Evolutionary conservation across 2,113 vertebrate species (phyloP), one percentile per base, ranked within the genome.

Genomic region (Pachycephala philippinensis): DNA sequence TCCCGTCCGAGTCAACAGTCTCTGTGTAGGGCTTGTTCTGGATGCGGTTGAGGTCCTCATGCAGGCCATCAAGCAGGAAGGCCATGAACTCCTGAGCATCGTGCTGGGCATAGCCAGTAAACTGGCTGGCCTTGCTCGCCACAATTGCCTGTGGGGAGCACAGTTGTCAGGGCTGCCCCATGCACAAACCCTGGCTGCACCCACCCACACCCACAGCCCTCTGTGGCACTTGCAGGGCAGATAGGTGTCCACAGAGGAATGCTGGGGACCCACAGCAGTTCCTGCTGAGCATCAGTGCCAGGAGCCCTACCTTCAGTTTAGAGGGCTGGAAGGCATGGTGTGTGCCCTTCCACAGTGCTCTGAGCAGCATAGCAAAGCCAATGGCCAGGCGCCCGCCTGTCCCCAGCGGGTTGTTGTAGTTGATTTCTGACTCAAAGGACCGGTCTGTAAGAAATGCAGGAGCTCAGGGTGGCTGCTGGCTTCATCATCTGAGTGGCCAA

Each of bases 61-160:
- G 99, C n/a, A 99, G 98, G 45, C 99, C 99, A 15, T 99, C 99
- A 20, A 99, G 97, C 71, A 99, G 94, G 95, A 99, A 99, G 37
- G 99, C 99, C 99, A 99, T 99, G 97, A 99, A 99, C 96, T 99
- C 99, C 97, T 99, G 99, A 74, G 99, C 99, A 40, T 99, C 99
- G 0, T 99, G 99, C 97, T 99, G 99, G 15, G 99, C 99, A 5
- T 99, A 99, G 69, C 99, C 99, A 54, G 99, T 99, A 95, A 99
- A 99, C 97, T 99, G 99, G 96, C 99, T 99, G 87, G 99, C 99
- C 96, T 99, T 99, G 95, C 99, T 99, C 8, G 99, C 99, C 90
- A 99, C 99, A 30, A 99, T 99, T 20, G 99, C 99, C 99, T 99
- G 86, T 15, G 11, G 23, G 23, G 6, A 90, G 69, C 33, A 68